Evolutionary conservation across 2,888 invertebrate species (phyloP).

Genomic region (Cheilosia impressa): DNA sequence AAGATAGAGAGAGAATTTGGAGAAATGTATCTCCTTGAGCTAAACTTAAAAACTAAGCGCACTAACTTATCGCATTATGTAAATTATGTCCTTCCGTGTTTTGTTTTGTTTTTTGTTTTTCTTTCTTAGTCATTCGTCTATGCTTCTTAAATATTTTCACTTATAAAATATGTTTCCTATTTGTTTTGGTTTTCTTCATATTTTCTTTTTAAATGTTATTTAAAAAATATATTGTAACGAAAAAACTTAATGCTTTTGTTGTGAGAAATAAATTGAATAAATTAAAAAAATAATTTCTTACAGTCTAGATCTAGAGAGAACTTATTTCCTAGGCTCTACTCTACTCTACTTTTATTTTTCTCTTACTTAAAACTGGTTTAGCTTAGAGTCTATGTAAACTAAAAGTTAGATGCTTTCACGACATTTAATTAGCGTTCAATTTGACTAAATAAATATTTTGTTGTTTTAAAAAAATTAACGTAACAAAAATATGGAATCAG

Average conservation of each 20-base stretch:
- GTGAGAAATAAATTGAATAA: conserved; percentile 21
- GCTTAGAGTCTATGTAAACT: conserved; percentile 53
- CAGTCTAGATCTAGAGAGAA: conserved; percentile 61
- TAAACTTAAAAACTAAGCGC: conserved; percentile 74
- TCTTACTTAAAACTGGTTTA: conserved; percentile 29
- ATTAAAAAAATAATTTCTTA: conserved; percentile 53
- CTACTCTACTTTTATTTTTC: conserved; percentile 54
- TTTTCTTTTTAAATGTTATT: conserved; percentile 62
- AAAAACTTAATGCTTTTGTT: conserved; percentile 55
- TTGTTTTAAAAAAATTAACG: conserved; percentile 60
- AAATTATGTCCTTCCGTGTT: conserved; percentile 46
- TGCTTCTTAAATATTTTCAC: conserved; percentile 74
- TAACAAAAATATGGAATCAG: conserved; percentile 74
- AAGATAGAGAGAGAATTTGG: conserved; percentile 63
- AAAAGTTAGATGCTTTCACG: conserved; percentile 71
- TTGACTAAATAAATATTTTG: conserved; percentile 70
- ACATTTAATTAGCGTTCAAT: conserved; percentile 73
- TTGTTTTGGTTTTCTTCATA: conserved; percentile 32
- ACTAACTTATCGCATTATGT: conserved; percentile 71
- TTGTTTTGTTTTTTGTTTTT: conserved; percentile 25
- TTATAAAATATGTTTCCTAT: conserved; percentile 76
- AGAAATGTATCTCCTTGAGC: conserved; percentile 71
- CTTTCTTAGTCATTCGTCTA: conserved; percentile 71
- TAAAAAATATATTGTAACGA: conserved; percentile 82
- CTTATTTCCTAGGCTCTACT: conserved; percentile 44